Percentiles rank a stretch among this genome's conserved stretches.
Conservation (phyloP, 2,888 invertebrate species). For the Pycnomerus fuliginosus region DNA sequence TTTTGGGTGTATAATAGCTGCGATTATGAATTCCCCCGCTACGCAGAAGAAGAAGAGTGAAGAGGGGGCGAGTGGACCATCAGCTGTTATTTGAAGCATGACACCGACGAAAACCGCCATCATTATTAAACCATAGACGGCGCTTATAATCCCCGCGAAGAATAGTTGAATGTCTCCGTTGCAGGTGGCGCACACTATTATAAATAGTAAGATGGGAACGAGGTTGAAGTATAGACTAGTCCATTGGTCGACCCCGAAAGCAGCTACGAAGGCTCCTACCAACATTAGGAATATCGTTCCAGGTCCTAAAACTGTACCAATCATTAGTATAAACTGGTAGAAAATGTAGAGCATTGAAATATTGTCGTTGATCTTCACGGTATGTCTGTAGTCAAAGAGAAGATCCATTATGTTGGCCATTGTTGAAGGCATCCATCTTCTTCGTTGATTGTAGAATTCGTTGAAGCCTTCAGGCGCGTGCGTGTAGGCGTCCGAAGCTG, state of each 20-base stretch:
- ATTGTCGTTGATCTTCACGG: slow-evolving; percentile 82
- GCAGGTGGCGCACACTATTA: slow-evolving; percentile 67
- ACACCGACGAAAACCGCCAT: slow-evolving; percentile 82
- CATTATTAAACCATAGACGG: slow-evolving; percentile 81
- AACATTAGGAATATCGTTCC: slow-evolving; percentile 83
- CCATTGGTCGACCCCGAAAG: slow-evolving; percentile 71
- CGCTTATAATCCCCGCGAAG: slow-evolving; percentile 73
- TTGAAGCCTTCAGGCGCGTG: slow-evolving; percentile 91
- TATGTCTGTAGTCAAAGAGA: slow-evolving; percentile 72
- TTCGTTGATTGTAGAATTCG: slow-evolving; percentile 92
- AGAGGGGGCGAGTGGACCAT: slow-evolving; percentile 79
- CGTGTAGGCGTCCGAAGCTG: slow-evolving; percentile 92
- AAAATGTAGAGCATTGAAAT: slow-evolving; percentile 79
- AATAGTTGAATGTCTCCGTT: slow-evolving; percentile 68
- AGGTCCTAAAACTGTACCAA: slow-evolving; percentile 78
- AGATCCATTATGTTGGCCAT: slow-evolving; percentile 93
- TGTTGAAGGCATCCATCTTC: slow-evolving; percentile 95
- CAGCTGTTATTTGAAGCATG: slow-evolving; percentile 73
- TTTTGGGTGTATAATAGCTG: slow-evolving; percentile 74
- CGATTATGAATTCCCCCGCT: slow-evolving; percentile 65
- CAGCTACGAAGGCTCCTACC: slow-evolving; percentile 77
- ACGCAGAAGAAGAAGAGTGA: slow-evolving; percentile 81
- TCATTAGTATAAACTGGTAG: slow-evolving; percentile 70
- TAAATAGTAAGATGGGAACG: slow-evolving; percentile 66
- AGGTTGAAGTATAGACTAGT: slow-evolving; percentile 66